Evolutionary conservation across 1,140 invertebrate species (phyloP).

Genomic region (Maconellicoccus hirsutus): DNA sequence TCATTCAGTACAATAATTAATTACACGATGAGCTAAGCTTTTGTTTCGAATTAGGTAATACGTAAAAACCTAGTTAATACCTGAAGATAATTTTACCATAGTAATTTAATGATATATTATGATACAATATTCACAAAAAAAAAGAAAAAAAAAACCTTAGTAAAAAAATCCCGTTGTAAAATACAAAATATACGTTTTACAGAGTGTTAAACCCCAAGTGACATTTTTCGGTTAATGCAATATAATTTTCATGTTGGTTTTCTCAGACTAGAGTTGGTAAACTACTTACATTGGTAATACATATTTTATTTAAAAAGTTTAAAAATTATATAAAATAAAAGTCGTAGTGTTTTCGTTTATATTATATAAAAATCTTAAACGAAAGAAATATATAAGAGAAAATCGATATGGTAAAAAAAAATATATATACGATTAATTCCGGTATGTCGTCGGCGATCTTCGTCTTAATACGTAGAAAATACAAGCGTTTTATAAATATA

Average conservation of each 20-base stretch:
- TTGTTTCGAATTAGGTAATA: not conserved
- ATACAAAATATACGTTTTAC: not conserved
- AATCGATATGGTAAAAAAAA: not conserved
- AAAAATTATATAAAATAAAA: not conserved
- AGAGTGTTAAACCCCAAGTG: not conserved
- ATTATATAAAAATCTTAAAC: not conserved
- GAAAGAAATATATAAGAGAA: not conserved
- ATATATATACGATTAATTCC: not conserved
- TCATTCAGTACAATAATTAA: too few relatives aligned
- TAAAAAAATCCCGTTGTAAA: not conserved
- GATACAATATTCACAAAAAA: too few relatives aligned
- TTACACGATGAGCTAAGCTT: not conserved
- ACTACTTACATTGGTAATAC: conserved; percentile 16
- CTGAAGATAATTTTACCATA: not conserved
- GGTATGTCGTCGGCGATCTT: not conserved
- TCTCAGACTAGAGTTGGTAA: conserved; percentile 15
- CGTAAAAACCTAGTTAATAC: not conserved
- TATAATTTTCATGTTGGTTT: conserved; percentile 3
- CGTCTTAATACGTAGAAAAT: not conserved
- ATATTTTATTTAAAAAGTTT: not conserved
- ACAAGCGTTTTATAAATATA: not conserved
- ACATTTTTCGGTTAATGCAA: not conserved
- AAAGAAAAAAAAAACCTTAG: not conserved
- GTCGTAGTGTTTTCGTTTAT: not conserved
- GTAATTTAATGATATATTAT: not conserved